phyloP scores from a whole-genome alignment of 1,140 invertebrate species.

The Conopomorpha cramerella region DNA sequence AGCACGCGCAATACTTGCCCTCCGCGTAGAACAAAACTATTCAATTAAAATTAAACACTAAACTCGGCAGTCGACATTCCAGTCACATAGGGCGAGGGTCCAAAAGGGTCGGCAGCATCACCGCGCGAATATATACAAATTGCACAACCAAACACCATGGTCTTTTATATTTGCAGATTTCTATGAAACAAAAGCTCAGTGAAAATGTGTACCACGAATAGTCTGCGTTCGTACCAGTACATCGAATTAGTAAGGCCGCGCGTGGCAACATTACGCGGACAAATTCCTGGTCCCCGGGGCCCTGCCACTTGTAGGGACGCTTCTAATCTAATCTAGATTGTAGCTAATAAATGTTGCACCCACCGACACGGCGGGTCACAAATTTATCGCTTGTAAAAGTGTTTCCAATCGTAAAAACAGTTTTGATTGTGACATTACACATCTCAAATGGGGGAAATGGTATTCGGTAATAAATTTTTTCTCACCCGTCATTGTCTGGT shows the following conservation, averaged over 20 bases:
- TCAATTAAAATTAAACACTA: slow-evolving; percentile 53
- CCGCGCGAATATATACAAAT: too few species aligned
- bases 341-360: slow-evolving; percentile 56
- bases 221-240: too few species aligned
- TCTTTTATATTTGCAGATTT: too few species aligned
- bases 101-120: too few species aligned
- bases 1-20: too few species aligned
- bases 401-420: slow-evolving; percentile 54
- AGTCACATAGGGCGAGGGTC: slow-evolving; percentile 50
- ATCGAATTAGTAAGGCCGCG: slow-evolving; percentile 58
- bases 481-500: slow-evolving; percentile 8
- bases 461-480: slow-evolving; percentile 27
- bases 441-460: slow-evolving; percentile 45
- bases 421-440: slow-evolving; percentile 27
- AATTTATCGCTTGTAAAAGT: slow-evolving; percentile 58
- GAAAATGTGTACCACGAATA: too few species aligned
- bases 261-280: slow-evolving; percentile 56
- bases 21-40: slow-evolving; percentile 55
- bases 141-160: too few species aligned
- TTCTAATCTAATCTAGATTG: slow-evolving; percentile 57
- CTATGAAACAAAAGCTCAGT: too few species aligned
- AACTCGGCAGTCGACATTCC: slow-evolving; percentile 38
- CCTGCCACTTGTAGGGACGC: slow-evolving; percentile 31
- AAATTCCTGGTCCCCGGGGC: slow-evolving; percentile 43
- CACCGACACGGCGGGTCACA: slow-evolving; percentile 33